Base-by-base conservation (phyloP, 1,140 invertebrate species). In the Macrosteles quadrilineatus region DNA sequence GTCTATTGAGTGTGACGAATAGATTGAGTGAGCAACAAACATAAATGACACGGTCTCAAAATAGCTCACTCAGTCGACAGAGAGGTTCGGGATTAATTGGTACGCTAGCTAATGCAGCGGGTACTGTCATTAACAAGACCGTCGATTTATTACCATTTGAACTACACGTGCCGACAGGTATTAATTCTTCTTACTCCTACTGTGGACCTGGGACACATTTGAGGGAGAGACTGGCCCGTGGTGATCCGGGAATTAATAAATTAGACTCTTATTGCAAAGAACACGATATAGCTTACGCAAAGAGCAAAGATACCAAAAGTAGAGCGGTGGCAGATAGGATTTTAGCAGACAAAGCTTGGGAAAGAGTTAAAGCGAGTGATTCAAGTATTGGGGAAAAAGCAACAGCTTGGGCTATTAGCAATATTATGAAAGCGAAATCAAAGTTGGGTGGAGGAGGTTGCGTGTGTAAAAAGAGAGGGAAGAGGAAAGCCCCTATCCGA, bases 161-260 rank as follows among this genome's bases (percentile, higher is more conserved):
- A 77, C 36, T 82, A 50, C 78, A 84, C 75, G 63, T 83, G 30
- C 81, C 81, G 6, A 78, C 78, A 21, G 84, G 81, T 79, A 73
- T 79, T 31, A n/a, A n/a, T n/a, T n/a, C n/a, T n/a, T 78, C 78
- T 23, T 84, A 81, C 79, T 73, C 79, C 30, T 83, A 77, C 70
- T 83, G 81, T 66, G 81, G 80, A 4, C 80, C 80, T 19, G 80
- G 80, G 17, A 84, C 81, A 21, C 81, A 81, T 73, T 68, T 83
- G 70, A 21, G 73, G 36, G 73, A 79, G 75, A 75, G 81, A 67
- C 74, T 83, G 74, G 69, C 32, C 29, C 73, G 79, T 70, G 80
- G 78, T 30, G 78, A 83, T 78, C 27, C 31, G 30, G 79, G 80
- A 31, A 76, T 83, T 27, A 84, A 84, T 76, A 62, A 47, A 27